These are phyloP conservation scores for Hydrochoerus hydrochaeris DNA, from an alignment of 2,113 vertebrate genomes.

Conservation along the genomic window DNA sequence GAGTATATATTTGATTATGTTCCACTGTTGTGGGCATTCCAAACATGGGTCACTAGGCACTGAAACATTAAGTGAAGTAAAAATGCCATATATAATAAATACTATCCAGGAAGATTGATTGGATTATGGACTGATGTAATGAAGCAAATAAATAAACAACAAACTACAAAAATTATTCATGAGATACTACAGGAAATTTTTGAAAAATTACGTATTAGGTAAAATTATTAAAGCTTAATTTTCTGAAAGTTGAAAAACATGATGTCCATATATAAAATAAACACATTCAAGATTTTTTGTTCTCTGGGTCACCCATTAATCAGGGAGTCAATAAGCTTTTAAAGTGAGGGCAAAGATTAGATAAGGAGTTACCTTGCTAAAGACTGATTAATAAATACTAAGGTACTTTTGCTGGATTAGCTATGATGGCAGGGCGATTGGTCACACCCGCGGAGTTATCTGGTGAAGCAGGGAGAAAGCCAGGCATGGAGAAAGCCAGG, in stretches of 20 bases:
- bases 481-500: not conserved
- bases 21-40: not conserved
- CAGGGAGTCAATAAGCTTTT: not conserved
- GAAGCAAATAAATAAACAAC: not conserved
- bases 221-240: not conserved
- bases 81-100: not conserved
- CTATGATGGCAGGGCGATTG: not conserved
- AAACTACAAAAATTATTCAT: not conserved
- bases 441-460: not conserved
- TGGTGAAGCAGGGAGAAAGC: not conserved
- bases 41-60: not conserved
- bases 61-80: not conserved
- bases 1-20: not conserved
- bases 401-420: not conserved
- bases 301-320: not conserved
- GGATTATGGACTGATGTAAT: not conserved
- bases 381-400: constrained; percentile 14
- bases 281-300: not conserved
- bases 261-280: not conserved
- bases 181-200: not conserved
- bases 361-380: not conserved
- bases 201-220: not conserved
- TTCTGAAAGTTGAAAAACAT: not conserved
- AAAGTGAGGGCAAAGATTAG: not conserved
- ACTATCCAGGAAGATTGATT: not conserved